Evolutionary conservation across 2,888 invertebrate genomes (phyloP).

Genomic region (Alitta virens): DNA sequence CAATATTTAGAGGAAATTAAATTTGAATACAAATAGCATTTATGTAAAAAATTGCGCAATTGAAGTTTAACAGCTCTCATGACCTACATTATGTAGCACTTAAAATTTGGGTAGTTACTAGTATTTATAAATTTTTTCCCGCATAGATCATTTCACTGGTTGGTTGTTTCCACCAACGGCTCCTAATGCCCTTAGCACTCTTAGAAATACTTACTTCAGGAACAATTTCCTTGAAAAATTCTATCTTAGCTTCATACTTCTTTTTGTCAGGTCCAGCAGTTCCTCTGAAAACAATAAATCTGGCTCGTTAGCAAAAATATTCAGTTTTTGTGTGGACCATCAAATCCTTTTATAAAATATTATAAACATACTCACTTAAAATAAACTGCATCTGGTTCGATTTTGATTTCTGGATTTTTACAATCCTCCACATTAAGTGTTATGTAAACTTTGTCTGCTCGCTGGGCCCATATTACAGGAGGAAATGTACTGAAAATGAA

Average conservation of each 20-base stretch:
- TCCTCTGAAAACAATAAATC: slow-evolving; percentile 62
- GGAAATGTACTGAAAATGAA: slow-evolving; percentile 59
- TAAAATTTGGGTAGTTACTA: too few relatives aligned
- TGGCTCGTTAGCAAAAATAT: too few relatives aligned
- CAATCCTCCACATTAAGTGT: slow-evolving; percentile 84
- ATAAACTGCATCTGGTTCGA: slow-evolving; percentile 65
- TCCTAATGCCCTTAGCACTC: too few relatives aligned
- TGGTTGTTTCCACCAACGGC: too few relatives aligned
- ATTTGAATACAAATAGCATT: too few relatives aligned
- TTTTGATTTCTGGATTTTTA: slow-evolving; percentile 77
- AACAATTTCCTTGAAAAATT: slow-evolving; percentile 78
- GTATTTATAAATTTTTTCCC: too few relatives aligned
- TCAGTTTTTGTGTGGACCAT: background rate
- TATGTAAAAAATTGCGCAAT: too few relatives aligned
- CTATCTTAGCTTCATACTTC: slow-evolving; percentile 83
- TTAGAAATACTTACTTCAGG: slow-evolving; percentile 41
- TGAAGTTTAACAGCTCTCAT: too few relatives aligned
- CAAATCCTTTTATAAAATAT: background rate
- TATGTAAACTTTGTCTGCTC: slow-evolving; percentile 76
- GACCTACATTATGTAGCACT: too few relatives aligned
- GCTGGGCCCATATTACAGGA: slow-evolving; percentile 91
- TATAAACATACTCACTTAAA: slow-evolving; percentile 64
- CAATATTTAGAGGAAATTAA: too few relatives aligned
- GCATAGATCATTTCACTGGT: too few relatives aligned
- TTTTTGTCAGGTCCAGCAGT: slow-evolving; percentile 80